A percentile compares a stretch with the other conserved stretches of the same genome.
phyloP scores from a whole-genome alignment of 2,113 vertebrate species.

The Tricholaema leucomelas region DNA sequence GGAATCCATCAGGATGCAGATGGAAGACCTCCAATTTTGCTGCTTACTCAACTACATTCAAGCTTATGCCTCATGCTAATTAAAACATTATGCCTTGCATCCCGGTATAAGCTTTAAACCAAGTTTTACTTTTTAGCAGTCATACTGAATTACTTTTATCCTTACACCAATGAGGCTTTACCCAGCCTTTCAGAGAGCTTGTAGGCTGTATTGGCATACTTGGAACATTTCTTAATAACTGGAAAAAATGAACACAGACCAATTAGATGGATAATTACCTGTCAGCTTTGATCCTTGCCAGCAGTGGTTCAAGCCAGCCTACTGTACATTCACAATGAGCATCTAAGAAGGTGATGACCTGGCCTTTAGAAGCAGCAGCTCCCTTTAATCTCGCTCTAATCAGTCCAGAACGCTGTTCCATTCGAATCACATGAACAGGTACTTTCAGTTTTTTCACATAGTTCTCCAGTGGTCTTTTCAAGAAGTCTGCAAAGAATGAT shows the following conservation, averaged over 20 bases:
- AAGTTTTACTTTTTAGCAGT: not conserved
- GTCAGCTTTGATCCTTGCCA: conserved; percentile 94
- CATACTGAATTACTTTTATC: not conserved
- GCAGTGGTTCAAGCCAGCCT: conserved; percentile 95
- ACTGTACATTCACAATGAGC: conserved; percentile 97
- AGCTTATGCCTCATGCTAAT: not conserved
- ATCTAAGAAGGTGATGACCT: conserved; percentile 98
- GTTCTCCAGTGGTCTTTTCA: conserved; percentile 92
- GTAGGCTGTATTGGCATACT: not conserved
- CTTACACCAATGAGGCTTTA: not conserved
- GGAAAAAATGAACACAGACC: fast-evolving
- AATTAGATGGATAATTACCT: conserved; percentile 78
- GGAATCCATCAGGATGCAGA: not conserved
- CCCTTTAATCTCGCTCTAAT: conserved; percentile 96
- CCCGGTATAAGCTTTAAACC: not conserved
- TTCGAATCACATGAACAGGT: conserved; percentile 92
- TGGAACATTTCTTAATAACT: not conserved
- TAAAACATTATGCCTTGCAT: not conserved
- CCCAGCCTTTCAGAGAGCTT: not conserved
- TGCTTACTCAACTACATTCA: not conserved
- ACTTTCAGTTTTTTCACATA: conserved; percentile 92
- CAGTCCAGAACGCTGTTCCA: conserved; percentile 97
- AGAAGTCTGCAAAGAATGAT: conserved; percentile 84
- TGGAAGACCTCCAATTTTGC: not conserved
- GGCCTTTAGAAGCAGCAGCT: conserved; percentile 93